phyloP scores from a whole-genome alignment of 1,140 invertebrate species.

The Propsilocerus akamusi region DNA sequence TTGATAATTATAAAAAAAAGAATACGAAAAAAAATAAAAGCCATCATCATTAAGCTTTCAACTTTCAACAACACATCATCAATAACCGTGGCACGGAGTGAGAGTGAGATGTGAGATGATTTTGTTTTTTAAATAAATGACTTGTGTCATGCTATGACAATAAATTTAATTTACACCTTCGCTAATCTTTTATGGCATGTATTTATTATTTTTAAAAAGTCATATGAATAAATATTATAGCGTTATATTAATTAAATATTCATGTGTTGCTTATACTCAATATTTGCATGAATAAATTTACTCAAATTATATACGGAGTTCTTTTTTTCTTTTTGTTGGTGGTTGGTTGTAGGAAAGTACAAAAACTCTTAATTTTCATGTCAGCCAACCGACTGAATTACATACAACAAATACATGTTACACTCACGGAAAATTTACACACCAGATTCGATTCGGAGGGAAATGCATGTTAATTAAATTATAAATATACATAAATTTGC shows the following conservation, averaged over 20 bases:
- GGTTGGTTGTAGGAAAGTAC: too few relatives aligned
- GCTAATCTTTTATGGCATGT: background rate
- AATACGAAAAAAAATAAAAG: background rate
- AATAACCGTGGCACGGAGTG: too few relatives aligned
- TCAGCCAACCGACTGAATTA: too few relatives aligned
- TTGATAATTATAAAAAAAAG: too few relatives aligned
- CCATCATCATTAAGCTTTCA: background rate
- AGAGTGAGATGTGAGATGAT: too few relatives aligned
- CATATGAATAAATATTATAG: background rate
- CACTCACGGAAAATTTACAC: too few relatives aligned
- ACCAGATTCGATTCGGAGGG: too few relatives aligned
- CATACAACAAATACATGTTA: too few relatives aligned
- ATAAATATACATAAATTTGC: slow-evolving; percentile 3
- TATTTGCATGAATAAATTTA: too few relatives aligned
- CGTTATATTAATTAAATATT: slow-evolving; percentile 3
- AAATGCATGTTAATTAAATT: slow-evolving; percentile 4
- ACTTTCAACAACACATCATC: background rate
- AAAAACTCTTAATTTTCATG: too few relatives aligned
- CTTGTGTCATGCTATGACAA: background rate
- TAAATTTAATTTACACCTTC: slow-evolving; percentile 4
- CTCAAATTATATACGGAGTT: too few relatives aligned
- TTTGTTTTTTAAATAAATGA: background rate
- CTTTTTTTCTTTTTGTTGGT: too few relatives aligned
- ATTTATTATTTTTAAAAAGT: background rate
- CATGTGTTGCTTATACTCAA: background rate